phyloP scores from a whole-genome alignment of 1,140 invertebrate species.

The Leptinotarsa undecemlineata region DNA sequence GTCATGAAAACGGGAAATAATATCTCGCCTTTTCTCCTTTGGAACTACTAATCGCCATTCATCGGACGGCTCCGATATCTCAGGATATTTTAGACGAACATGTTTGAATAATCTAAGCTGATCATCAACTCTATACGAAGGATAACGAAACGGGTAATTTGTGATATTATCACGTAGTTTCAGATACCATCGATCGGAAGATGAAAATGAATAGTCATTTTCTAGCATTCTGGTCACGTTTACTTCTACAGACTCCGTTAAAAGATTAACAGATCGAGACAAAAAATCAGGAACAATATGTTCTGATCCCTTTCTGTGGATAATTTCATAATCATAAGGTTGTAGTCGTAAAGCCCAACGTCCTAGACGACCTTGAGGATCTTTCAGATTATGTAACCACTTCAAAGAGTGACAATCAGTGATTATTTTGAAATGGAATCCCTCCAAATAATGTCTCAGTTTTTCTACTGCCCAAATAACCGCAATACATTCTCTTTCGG shows the following conservation, averaged over 20 bases:
- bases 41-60: slow-evolving; percentile 16
- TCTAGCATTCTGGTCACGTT: slow-evolving; percentile 15
- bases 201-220: background rate
- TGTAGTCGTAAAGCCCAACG: too few species aligned
- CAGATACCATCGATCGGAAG: too few species aligned
- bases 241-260: background rate
- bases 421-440: slow-evolving; percentile 54
- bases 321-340: slow-evolving; percentile 25
- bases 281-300: slow-evolving; percentile 14
- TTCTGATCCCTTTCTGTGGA: background rate
- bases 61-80: too few species aligned
- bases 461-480: slow-evolving; percentile 56
- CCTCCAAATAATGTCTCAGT: slow-evolving; percentile 54
- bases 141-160: too few species aligned
- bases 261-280: slow-evolving; percentile 8
- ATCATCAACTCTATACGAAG: background rate
- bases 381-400: slow-evolving; percentile 56
- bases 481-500: slow-evolving; percentile 58
- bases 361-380: slow-evolving; percentile 53
- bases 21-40: slow-evolving; percentile 5
- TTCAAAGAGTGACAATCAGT: slow-evolving; percentile 58
- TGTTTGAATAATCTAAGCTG: background rate
- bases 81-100: background rate
- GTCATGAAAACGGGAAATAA: slow-evolving; percentile 20
- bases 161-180: too few species aligned